Evolutionary conservation across 2,888 invertebrate species (phyloP), one percentile per base, ranked within the genome.

Genomic region (Dyspetes luteomarginatus): DNA sequence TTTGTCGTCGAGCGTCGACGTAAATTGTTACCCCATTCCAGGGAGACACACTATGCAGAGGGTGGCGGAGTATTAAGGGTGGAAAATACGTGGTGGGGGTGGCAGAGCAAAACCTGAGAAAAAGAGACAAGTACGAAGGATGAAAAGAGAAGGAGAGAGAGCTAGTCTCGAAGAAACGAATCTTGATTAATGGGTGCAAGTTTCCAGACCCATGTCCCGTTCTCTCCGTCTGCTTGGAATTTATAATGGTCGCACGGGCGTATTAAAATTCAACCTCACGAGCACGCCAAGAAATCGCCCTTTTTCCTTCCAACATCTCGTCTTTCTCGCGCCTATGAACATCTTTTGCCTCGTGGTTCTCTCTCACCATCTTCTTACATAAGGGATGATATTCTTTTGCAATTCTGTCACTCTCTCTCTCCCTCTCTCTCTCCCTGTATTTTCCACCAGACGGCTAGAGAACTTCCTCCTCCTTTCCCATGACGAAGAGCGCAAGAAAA

Each of bases 161-260:
- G 64, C 45, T 65, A 79, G 78, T 80, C 68, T 80, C 83, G 83
- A 83, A 87, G 87, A 89, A 89, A 90, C 88, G 90, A 89, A 90
- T 90, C 89, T 88, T 91, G 91, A 91, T 90, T 90, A 91, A 91
- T 90, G 89, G n/a, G 90, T 84, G 86, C 88, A 90, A 90, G 87
- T 91, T 90, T 89, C 86, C 85, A 85, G 75, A 83, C 80, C 79
- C 85, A 55, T 78, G 80, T 72, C 82, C 74, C 75, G 74, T 69
- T 80, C 83, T 78, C 74, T 15, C 48, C 72, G 68, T 84, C 83
- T 84, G 87, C 78, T 81, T 52, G 78, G 90, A 91, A 91, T 91
- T 88, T 87, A 87, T 90, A 90, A 91, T 89, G 87, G 68, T 73
- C 65, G 36, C 36, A 12, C 7, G 85, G 83, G 86, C 84, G 87